A percentile compares a stretch with the other conserved stretches of the same genome.
Conservation (phyloP, 53 echinoderm and acorn worm genomes). For the Luidia sarsii region DNA sequence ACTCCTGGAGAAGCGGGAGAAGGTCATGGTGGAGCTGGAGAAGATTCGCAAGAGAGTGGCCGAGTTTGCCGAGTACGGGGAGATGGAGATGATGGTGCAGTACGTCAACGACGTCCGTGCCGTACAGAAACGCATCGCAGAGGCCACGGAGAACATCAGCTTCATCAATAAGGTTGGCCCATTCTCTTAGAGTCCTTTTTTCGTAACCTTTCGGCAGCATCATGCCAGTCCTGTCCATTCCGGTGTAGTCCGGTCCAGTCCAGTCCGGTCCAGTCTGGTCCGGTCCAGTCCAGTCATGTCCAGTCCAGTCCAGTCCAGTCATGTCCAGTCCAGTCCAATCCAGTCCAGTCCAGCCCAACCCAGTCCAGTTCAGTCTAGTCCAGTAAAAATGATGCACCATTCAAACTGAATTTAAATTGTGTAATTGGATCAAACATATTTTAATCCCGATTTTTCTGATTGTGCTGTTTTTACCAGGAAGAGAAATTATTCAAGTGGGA, state of each 20-base stretch:
- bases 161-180: constrained; percentile 87
- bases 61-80: constrained; percentile 98
- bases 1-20: constrained; percentile 93
- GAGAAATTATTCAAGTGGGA: constrained; percentile 97
- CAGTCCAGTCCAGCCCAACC: too few species aligned
- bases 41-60: constrained; percentile 92
- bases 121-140: constrained; percentile 89
- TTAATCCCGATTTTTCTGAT: too few species aligned
- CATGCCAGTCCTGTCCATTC: too few species aligned
- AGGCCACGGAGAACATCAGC: constrained; percentile 86
- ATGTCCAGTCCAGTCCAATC: too few species aligned
- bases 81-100: constrained; percentile 99
- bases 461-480: constrained; percentile 70
- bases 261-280: too few species aligned
- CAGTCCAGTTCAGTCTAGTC: too few species aligned
- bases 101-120: constrained; percentile 98
- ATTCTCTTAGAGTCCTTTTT: not conserved
- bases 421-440: not conserved
- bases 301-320: too few species aligned
- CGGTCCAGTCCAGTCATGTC: too few species aligned
- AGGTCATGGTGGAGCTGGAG: constrained; percentile 95
- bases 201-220: not conserved
- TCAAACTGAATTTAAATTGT: too few species aligned
- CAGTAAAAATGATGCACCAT: too few species aligned
- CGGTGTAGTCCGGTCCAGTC: too few species aligned